Evolutionary conservation across 2,113 vertebrate genomes (phyloP).

Genomic region (Hemiprocne comata): DNA sequence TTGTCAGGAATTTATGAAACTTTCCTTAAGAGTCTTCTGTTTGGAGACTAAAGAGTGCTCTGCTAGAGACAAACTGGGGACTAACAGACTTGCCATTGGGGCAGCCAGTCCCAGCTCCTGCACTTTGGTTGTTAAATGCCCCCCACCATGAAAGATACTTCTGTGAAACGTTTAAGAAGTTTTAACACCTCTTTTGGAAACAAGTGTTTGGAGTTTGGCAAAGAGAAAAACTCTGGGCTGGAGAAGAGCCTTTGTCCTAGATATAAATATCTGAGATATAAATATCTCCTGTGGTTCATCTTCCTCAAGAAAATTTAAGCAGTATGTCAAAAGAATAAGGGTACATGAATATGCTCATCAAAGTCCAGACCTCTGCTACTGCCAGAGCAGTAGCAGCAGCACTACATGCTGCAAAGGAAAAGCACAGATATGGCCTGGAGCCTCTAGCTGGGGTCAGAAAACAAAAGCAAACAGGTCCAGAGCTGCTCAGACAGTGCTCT

Average conservation of each 20-base stretch:
- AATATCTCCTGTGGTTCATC: slow-evolving; percentile 32
- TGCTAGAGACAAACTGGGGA: neutral
- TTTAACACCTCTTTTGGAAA: slow-evolving; percentile 31
- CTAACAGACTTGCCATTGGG: neutral
- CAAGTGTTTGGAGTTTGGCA: neutral
- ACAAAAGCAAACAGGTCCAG: neutral
- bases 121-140: neutral
- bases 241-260: slow-evolving; percentile 36
- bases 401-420: neutral
- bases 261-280: slow-evolving; percentile 41
- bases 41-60: neutral
- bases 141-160: neutral
- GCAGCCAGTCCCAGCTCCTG: neutral
- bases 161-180: neutral
- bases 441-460: neutral
- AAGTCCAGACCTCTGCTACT: neutral
- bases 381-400: slow-evolving; percentile 9
- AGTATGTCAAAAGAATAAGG: slow-evolving; percentile 4
- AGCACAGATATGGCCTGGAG: neutral
- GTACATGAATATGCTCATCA: neutral
- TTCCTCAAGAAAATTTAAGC: slow-evolving; percentile 34
- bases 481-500: neutral
- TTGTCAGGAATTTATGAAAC: neutral
- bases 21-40: neutral
- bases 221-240: neutral